Evolutionary conservation across 2,113 vertebrate species (phyloP).

Genomic region (Suricata suricatta): DNA sequence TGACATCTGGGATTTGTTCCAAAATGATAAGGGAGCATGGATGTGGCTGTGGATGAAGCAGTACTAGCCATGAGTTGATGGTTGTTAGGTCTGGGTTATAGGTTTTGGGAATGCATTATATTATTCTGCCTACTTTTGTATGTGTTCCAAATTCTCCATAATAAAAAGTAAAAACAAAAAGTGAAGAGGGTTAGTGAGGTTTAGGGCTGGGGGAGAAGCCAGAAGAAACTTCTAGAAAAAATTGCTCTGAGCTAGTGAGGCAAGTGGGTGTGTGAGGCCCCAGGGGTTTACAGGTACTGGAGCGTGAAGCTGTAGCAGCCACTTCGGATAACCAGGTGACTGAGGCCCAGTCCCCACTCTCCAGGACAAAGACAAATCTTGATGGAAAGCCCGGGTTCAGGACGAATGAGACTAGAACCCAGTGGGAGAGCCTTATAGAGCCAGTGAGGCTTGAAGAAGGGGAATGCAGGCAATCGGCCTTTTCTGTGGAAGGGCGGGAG

Average conservation of each 20-base stretch:
- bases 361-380: conserved; percentile 1
- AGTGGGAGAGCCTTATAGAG: background rate
- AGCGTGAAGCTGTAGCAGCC: background rate
- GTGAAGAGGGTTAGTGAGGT: background rate
- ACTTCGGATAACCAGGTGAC: rapidly evolving
- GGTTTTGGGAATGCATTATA: background rate
- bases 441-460: background rate
- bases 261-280: background rate
- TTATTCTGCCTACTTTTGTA: background rate
- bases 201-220: background rate
- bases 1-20: background rate
- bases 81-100: background rate
- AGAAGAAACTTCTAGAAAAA: background rate
- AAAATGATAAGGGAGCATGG: background rate
- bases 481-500: background rate
- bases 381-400: background rate
- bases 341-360: background rate
- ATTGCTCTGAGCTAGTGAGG: background rate
- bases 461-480: background rate
- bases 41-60: background rate
- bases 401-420: background rate
- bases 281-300: background rate
- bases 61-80: background rate
- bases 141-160: background rate
- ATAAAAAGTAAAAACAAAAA: background rate